phyloP scores from a whole-genome alignment of 1,140 invertebrate species.

The Rhyacophila brunnea region DNA sequence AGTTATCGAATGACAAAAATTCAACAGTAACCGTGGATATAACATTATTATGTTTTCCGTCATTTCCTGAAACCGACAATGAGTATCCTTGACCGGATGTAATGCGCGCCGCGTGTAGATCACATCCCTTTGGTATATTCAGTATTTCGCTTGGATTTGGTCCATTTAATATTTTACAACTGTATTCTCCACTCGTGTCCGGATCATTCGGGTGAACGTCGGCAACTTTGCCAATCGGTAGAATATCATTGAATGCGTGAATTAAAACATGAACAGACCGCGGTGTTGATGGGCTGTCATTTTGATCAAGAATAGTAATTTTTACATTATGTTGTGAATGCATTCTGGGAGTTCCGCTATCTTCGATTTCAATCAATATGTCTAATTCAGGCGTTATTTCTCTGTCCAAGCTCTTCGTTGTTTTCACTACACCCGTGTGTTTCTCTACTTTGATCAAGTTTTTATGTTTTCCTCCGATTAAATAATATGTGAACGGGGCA shows the following conservation, averaged over 20 bases:
- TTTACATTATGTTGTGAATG: constrained; percentile 73
- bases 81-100: constrained; percentile 69
- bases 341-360: constrained; percentile 83
- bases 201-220: constrained; percentile 89
- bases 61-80: constrained; percentile 81
- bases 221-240: constrained; percentile 78
- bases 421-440: constrained; percentile 76
- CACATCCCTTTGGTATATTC: constrained; percentile 72
- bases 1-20: constrained; percentile 77
- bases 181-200: constrained; percentile 84
- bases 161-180: constrained; percentile 72
- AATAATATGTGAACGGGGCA: constrained; percentile 80
- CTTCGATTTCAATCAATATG: constrained; percentile 81
- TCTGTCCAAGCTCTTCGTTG: constrained; percentile 77
- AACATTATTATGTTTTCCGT: constrained; percentile 84
- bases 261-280: constrained; percentile 81
- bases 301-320: constrained; percentile 82
- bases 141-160: constrained; percentile 62
- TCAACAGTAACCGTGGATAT: constrained; percentile 80
- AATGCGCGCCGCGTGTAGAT: constrained; percentile 71
- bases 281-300: constrained; percentile 86
- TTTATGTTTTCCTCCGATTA: constrained; percentile 76
- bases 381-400: constrained; percentile 74
- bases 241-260: constrained; percentile 71
- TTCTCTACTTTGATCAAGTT: constrained; percentile 75